Conservation (phyloP, 2,888 invertebrate species). For the Andrena minutula region DNA sequence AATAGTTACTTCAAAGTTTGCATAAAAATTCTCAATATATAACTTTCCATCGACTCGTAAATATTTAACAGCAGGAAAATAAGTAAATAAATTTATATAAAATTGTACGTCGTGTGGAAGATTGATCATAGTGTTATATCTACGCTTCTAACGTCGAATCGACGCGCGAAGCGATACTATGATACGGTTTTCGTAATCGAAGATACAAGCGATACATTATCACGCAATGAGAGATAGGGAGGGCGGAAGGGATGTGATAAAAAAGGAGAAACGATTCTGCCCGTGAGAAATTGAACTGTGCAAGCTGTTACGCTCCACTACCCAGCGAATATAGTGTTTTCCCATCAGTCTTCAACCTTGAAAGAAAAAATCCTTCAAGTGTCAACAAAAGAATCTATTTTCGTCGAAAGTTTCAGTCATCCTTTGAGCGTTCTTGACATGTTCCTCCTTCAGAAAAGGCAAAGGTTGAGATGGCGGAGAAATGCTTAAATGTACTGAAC, state of each 20-base stretch:
- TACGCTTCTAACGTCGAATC: background rate
- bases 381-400: too few species aligned
- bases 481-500: too few species aligned
- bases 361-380: too few species aligned
- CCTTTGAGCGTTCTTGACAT: too few species aligned
- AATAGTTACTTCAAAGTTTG: too few species aligned
- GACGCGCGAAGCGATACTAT: background rate
- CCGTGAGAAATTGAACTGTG: background rate
- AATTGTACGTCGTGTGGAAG: background rate
- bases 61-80: too few species aligned
- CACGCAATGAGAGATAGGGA: background rate
- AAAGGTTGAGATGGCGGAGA: too few species aligned
- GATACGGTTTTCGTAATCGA: constrained; percentile 27
- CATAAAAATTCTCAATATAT: too few species aligned
- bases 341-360: background rate
- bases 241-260: background rate
- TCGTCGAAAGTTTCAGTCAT: too few species aligned
- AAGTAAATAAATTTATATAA: background rate
- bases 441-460: too few species aligned
- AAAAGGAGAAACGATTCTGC: background rate
- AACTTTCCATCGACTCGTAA: too few species aligned
- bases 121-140: constrained; percentile 14
- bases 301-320: background rate
- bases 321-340: background rate
- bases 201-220: constrained; percentile 39